These are phyloP conservation scores for Drosophila micromelanica DNA, from an alignment of 1,140 invertebrate genomes.

Conservation along the genomic window DNA sequence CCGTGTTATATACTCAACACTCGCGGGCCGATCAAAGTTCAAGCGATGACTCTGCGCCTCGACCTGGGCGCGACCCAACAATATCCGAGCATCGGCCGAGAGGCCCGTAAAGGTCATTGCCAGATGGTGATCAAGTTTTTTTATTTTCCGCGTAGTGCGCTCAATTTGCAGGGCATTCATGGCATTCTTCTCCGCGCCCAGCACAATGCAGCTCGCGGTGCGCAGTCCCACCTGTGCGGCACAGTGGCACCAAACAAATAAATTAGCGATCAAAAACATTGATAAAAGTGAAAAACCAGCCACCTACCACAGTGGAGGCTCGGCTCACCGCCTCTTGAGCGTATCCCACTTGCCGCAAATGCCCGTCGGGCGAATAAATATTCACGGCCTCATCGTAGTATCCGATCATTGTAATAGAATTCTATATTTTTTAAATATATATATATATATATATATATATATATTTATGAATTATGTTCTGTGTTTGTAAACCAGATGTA, in stretches of 20 bases:
- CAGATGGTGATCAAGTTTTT: conserved; percentile 98
- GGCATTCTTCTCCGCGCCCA: conserved; percentile 99
- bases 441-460: neutral
- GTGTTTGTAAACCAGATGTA: no score
- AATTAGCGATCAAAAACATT: neutral
- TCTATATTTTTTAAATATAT: no score
- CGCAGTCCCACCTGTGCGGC: conserved; percentile 95
- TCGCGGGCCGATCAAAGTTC: conserved; percentile 99
- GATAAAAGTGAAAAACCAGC: no score
- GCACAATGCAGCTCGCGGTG: conserved; percentile 96
- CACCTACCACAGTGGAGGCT: conserved; percentile 97
- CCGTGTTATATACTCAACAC: conserved; percentile 98
- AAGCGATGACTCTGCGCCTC: conserved; percentile 99
- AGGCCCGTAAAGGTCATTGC: conserved; percentile 99
- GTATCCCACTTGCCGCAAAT: conserved; percentile 99
- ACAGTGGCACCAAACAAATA: neutral
- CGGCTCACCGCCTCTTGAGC: conserved; percentile 99
- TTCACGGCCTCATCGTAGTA: conserved; percentile 99
- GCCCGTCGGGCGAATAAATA: conserved; percentile 99
- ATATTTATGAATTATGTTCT: no score
- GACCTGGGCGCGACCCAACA: conserved; percentile 97
- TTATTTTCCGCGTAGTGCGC: conserved; percentile 98
- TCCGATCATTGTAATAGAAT: conserved; percentile 32
- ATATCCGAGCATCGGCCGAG: conserved; percentile 98
- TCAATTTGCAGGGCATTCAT: conserved; percentile 99